Evolutionary conservation across 2,888 invertebrate genomes (phyloP), one percentile per base, ranked within the genome.

Genomic region (Erebia ligea): DNA sequence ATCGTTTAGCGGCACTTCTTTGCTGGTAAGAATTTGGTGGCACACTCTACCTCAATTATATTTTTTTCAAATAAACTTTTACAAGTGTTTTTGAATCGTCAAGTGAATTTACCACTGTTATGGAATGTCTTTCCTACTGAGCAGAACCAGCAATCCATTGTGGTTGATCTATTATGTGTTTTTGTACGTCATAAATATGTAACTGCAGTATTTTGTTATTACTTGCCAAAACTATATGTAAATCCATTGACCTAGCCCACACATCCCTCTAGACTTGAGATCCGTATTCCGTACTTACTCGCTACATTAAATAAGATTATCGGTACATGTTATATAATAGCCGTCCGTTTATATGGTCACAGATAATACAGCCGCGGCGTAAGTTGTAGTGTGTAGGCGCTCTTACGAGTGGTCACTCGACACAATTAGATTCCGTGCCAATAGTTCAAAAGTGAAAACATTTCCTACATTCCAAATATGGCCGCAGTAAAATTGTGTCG

Each of bases 381-480:
- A 54, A 54, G 11, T 19, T 19, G 54, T 19, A 63, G 42, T 58
- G 67, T 48, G 67, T 57, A n/a, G 57, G 45, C 48, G 48, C 19
- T 19, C 54, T 65, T 19, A 58, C 34, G 19, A 13, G 17, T 19
- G 65, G 54, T 57, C 66, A 67, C 21, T 48, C 21, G 48, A 19
- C 61, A 61, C 45, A 19, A 21, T 48, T 56, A 65, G n/a, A 58
- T 48, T 48, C 58, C 48, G 58, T 58, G 67, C 67, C 67, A 58
- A 58, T 67, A 67, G 67, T 67, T 70, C 68, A 73, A 74, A 75
- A 72, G 71, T 70, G 67, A 73, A 70, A 73, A 70, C 52, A 72
- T 75, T 76, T 75, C 72, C 84, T 81, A 81, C 83, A 80, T 80
- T 71, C 88, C 86, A 75, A 84, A 80, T 81, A 83, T 76, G 86